Base-by-base conservation (phyloP, 2,888 invertebrate species). In the Silvanus unidentatus region DNA sequence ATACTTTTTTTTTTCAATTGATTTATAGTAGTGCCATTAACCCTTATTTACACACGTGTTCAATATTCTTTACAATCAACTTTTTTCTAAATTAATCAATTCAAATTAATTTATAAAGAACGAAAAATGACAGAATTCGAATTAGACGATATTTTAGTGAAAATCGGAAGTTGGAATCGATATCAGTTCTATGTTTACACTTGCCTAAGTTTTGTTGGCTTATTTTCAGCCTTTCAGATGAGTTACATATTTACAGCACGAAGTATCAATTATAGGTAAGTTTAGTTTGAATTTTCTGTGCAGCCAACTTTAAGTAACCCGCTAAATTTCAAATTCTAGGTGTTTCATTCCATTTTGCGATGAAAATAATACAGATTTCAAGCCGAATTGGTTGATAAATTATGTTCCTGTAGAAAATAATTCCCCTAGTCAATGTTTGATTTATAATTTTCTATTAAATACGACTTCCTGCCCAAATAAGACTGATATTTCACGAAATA, bases 301-400 rank as follows among this genome's bases (percentile, higher is more conserved):
- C 6, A 5, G 32, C 3, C 32, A 36, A 42, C 14, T 34, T 34
- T 41, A 41, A 40, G 27, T 40, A 34, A 32, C 11, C 13, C 3
- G n/a, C 3, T 4, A 32, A 32, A 8, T 32, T 32, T 32, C 32
- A 32, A 32, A 22, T 22, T 22, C 3, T 37, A 78, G 78, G 56
- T 79, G 80, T 54, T 66, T 64, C 28, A 69, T 80, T 30, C 71
- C 73, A 1, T 77, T 77, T 59, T 80, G 79, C 53, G 78, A 71
- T 44, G 57, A 54, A 10, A 66, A 69, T 29, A 56, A 64, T 8
- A 45, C 54, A 0, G 13, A 38, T 4, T 73, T 70, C 50, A 59
- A 67, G 1, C 70, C 73, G 29, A 29, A 42, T 16, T 79, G 79
- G 78, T 48, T 78, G 2, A 51, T 65, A 9, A 57, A 69, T 36